These are phyloP conservation scores for Patiria miniata DNA, from an alignment of 35 echinoderm and acorn worm species.

Conservation along the genomic window DNA sequence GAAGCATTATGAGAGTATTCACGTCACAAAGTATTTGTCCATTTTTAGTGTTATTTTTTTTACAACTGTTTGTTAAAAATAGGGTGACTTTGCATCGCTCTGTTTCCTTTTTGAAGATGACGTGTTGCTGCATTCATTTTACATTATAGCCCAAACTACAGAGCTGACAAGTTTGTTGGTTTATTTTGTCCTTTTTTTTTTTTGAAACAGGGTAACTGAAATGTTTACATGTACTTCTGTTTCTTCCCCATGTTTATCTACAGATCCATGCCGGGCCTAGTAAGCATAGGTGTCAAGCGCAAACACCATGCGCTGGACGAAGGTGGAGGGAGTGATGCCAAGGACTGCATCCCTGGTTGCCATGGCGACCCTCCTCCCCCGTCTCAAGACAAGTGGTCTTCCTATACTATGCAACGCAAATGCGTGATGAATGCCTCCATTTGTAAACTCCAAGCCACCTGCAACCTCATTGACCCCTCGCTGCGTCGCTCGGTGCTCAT, in stretches of 20 bases:
- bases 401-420: conserved; percentile 74
- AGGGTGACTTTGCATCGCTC: neutral
- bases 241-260: conserved; percentile 37
- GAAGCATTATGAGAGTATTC: conserved; percentile 7
- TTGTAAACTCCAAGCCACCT: conserved; percentile 65
- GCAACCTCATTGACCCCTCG: conserved; percentile 63
- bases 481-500: conserved; percentile 78
- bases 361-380: neutral
- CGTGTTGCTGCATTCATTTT: neutral
- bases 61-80: neutral
- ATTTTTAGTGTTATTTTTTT: neutral
- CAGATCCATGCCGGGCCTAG: conserved; percentile 79
- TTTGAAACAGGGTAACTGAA: too few species aligned
- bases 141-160: neutral
- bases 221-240: too few species aligned
- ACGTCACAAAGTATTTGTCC: neutral
- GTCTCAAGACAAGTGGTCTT: conserved; percentile 36
- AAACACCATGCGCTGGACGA: conserved; percentile 77
- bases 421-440: conserved; percentile 78
- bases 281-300: conserved; percentile 72
- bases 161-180: neutral
- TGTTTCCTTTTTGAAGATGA: neutral
- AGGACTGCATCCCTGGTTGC: conserved; percentile 22
- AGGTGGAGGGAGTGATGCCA: conserved; percentile 49
- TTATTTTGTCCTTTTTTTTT: neutral